These are phyloP conservation scores for Rachycentron canadum DNA, from an alignment of 2,797 vertebrate species.

Conservation along the genomic window DNA sequence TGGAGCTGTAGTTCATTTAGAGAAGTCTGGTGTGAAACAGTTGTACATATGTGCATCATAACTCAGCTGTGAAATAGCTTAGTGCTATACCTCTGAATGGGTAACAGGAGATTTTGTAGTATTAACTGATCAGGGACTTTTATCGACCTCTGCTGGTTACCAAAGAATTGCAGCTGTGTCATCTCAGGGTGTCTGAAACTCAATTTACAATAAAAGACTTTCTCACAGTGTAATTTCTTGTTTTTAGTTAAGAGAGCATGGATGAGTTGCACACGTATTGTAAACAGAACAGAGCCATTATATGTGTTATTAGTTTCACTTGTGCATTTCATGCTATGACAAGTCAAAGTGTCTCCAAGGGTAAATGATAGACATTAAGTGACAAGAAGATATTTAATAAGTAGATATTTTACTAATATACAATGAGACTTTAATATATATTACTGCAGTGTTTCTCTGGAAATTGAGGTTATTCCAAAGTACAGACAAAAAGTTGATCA, in stretches of 20 bases:
- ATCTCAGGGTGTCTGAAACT: not conserved
- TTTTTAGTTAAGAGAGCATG: not conserved
- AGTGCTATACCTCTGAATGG: not conserved
- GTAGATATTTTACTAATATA: not conserved
- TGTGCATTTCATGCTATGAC: not conserved
- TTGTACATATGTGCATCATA: not conserved
- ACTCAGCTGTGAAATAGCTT: not conserved
- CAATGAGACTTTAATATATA: no score
- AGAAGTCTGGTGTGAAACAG: not conserved
- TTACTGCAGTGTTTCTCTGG: no score
- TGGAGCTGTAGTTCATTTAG: not conserved
- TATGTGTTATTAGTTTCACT: not conserved
- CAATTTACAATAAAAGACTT: not conserved
- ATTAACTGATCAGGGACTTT: not conserved
- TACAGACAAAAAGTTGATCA: not conserved
- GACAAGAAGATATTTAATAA: no score
- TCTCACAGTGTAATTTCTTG: not conserved
- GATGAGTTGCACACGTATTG: not conserved
- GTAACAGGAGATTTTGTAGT: not conserved
- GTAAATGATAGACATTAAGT: not conserved
- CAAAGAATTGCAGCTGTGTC: not conserved
- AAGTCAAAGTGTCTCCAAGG: not conserved
- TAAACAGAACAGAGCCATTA: not conserved
- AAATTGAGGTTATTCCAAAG: not conserved
- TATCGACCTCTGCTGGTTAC: slow-evolving; percentile 29